These are phyloP conservation scores for Phengaris arion DNA, from an alignment of 2,888 invertebrate species.

Conservation along the genomic window DNA sequence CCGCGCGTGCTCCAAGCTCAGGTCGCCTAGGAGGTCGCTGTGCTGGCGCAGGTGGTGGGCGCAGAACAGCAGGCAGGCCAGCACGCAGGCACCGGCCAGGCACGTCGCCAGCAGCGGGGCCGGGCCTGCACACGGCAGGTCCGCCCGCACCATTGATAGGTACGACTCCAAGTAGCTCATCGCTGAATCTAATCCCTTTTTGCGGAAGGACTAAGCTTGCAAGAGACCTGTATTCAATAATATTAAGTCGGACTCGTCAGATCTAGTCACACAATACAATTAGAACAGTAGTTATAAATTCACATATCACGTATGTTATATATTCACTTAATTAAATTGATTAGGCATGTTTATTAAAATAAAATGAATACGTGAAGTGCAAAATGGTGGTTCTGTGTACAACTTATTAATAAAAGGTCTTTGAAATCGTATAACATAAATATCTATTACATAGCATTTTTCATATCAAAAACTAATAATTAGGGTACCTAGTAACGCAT, in stretches of 20 bases:
- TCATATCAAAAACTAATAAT: too few species aligned
- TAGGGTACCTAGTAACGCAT: too few species aligned
- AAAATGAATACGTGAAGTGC: too few species aligned
- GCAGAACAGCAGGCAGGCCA: neutral
- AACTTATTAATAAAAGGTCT: too few species aligned
- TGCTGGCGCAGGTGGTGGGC: neutral
- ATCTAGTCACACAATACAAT: too few species aligned
- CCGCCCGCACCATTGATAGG: neutral
- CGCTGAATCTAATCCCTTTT: neutral
- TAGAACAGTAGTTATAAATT: too few species aligned
- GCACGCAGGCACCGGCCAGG: neutral
- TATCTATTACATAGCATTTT: too few species aligned
- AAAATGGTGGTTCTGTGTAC: too few species aligned
- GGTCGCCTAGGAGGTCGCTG: neutral
- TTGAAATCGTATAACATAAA: too few species aligned
- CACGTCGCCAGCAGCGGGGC: neutral
- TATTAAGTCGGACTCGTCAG: too few species aligned
- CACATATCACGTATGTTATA: neutral
- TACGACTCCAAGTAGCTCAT: neutral
- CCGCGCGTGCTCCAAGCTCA: constrained; percentile 10
- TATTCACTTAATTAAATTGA: neutral
- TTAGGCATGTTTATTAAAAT: too few species aligned
- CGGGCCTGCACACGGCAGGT: neutral
- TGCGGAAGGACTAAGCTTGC: neutral
- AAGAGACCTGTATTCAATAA: neutral